A percentile compares a stretch with the other conserved stretches of the same genome.
phyloP scores from a whole-genome alignment of 64 coral and sea anemone species.

The Actinia tenebrosa region DNA sequence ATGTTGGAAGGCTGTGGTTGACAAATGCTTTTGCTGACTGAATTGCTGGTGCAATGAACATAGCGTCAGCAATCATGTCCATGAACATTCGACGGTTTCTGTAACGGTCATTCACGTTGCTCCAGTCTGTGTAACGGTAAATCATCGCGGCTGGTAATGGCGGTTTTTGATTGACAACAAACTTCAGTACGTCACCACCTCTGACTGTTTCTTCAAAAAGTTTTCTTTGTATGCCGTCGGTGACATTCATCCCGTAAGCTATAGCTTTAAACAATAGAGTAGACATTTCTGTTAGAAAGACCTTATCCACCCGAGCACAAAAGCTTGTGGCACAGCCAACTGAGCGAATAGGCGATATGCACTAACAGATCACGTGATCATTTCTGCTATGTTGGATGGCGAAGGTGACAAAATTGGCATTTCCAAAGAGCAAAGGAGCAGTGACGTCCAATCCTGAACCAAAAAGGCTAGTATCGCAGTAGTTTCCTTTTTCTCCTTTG shows the following conservation, averaged over 20 bases:
- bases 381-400: too few species aligned
- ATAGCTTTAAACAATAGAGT: neutral
- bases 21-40: constrained; percentile 26
- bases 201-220: constrained; percentile 11
- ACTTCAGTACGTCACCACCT: neutral
- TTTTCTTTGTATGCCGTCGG: constrained; percentile 30
- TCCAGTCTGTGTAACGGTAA: constrained; percentile 70
- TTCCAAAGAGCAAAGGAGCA: too few species aligned
- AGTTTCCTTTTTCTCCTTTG: too few species aligned
- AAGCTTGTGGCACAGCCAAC: too few species aligned
- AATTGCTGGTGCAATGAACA: constrained; percentile 15
- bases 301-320: too few species aligned
- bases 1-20: constrained; percentile 4
- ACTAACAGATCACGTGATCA: too few species aligned
- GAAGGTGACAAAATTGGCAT: too few species aligned
- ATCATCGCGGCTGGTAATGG: constrained; percentile 18
- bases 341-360: too few species aligned
- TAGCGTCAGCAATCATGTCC: constrained; percentile 30
- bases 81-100: constrained; percentile 29
- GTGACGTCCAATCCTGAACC: too few species aligned
- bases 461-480: too few species aligned
- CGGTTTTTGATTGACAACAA: neutral
- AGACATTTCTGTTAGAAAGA: neutral
- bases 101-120: constrained; percentile 31
- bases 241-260: neutral